Conservation (phyloP, 2,888 invertebrate species). For the Limnephilus rhombicus region DNA sequence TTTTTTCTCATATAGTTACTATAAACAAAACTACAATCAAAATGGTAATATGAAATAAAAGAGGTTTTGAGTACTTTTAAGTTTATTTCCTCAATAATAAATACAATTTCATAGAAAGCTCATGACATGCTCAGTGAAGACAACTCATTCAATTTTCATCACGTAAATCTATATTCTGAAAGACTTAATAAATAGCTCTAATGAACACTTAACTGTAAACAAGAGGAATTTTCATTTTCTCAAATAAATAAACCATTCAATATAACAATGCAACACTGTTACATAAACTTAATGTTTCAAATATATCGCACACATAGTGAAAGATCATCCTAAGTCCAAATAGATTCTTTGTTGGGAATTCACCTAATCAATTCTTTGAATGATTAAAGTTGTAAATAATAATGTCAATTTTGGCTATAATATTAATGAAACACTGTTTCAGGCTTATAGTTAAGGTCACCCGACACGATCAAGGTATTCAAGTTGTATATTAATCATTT, state of each 20-base stretch:
- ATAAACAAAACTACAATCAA: background rate
- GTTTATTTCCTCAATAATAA: slow-evolving; percentile 65
- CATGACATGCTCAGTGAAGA: slow-evolving; percentile 64
- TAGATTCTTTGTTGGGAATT: no score
- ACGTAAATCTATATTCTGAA: slow-evolving; percentile 51
- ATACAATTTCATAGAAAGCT: slow-evolving; percentile 66
- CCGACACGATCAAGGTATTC: no score
- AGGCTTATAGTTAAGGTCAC: no score
- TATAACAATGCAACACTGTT: slow-evolving; percentile 40
- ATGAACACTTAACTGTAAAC: slow-evolving; percentile 51
- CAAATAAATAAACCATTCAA: slow-evolving; percentile 33
- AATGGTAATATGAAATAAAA: background rate
- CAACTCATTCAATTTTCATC: slow-evolving; percentile 47
- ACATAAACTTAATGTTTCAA: background rate
- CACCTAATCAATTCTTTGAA: no score
- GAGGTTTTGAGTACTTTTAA: slow-evolving; percentile 45
- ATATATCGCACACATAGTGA: background rate
- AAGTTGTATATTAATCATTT: no score
- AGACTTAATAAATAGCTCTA: slow-evolving; percentile 49
- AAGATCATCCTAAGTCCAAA: no score
- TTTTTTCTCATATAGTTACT: no score
- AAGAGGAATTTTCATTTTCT: slow-evolving; percentile 32
- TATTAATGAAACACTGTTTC: no score
- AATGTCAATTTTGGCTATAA: no score
- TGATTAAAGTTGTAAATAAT: no score